phyloP scores from a whole-genome alignment of 2,113 vertebrate species.

The Otocyon megalotis region DNA sequence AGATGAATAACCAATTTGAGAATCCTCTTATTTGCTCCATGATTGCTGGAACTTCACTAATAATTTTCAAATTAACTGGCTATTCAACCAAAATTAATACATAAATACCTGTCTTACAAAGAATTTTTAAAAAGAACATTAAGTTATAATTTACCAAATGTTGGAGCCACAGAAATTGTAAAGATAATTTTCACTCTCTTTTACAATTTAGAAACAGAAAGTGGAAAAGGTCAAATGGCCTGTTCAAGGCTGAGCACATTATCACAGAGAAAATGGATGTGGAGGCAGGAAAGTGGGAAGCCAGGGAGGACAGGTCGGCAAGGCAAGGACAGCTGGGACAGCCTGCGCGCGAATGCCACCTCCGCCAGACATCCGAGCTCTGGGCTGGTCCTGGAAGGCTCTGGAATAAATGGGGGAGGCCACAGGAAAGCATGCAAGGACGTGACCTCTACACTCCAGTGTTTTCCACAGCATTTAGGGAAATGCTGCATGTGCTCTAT shows the following conservation, averaged over 20 bases:
- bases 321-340: background rate
- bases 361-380: background rate
- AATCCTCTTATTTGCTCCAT: conserved; percentile 15
- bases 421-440: background rate
- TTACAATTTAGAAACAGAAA: background rate
- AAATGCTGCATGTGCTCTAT: background rate
- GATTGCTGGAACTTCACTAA: background rate
- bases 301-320: background rate
- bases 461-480: background rate
- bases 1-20: conserved; percentile 24
- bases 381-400: background rate
- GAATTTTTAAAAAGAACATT: background rate
- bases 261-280: background rate
- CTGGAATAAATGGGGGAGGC: background rate
- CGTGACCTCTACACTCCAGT: background rate
- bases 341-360: too few relatives aligned
- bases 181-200: background rate
- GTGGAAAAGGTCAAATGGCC: background rate
- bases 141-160: background rate
- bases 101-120: conserved; percentile 18
- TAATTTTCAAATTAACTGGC: conserved; percentile 28
- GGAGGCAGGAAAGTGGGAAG: background rate
- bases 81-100: conserved; percentile 33
- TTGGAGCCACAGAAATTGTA: background rate
- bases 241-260: background rate